Evolutionary conservation across 2,113 vertebrate genomes (phyloP), one percentile per base, ranked within the genome.

Genomic region (Penelope pileata): DNA sequence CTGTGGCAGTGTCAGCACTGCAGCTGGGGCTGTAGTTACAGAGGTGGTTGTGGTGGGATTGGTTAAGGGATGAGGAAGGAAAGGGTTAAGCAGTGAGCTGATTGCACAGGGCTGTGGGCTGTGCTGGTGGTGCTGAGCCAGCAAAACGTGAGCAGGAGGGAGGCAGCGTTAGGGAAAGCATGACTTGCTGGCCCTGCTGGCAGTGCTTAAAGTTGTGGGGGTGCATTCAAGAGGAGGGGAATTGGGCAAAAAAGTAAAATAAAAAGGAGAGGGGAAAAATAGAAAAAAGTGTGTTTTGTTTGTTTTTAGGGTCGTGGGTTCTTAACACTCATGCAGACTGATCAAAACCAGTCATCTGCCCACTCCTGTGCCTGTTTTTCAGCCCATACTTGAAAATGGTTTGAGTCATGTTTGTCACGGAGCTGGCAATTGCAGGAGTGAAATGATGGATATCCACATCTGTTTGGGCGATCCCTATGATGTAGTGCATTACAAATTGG

Each of bases 101-200:
- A 4, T 29, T 64, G 60, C 30, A 2, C 4, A 56, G 64, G 9
- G 43, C 11, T 48, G 64, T 64, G 88, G 79, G 80, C 85, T 85
- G 50, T 60, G 53, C 85, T 85, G 43, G 48, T 26, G 74, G 16
- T 94, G 93, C 94, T 95, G 90, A 96, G 86, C 75, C 75, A 93
- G 92, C 90, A 86, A 21, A 75, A 56, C 14, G 60, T 58, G 16
- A 1, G 26, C 67, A 62, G 43, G 32, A 70, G 34, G 29, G 43
- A 86, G 81, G 83, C 72, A 66, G 89, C 1, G 0, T 63, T 54
- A 22, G 59, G 73, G 73, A 81, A 54, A 38, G 62, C 43, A 63
- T 75, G 48, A 56, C 80, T 80, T 87, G 36, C 47, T 83, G 72
- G 17, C 88, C 86, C 67, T 74, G 59, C 88, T 94, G 68, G n/a